Base-by-base conservation (phyloP, 2,113 vertebrate species). In the Callospermophilus lateralis region DNA sequence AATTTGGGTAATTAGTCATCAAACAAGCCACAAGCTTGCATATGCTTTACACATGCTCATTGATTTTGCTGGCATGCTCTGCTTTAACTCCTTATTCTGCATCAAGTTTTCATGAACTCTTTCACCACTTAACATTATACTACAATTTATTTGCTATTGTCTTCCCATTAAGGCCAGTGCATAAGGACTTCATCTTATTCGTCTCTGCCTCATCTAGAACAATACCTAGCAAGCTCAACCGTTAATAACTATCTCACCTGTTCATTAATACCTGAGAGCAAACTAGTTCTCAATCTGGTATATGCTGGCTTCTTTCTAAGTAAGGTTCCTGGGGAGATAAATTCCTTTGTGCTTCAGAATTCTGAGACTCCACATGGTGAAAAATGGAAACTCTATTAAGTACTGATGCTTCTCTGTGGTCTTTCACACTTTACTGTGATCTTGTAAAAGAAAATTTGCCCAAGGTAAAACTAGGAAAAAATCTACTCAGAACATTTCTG, bases 401-500 rank as follows among this genome's bases (percentile, higher is more conserved):
- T 51, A 68, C 42, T 67, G 58, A 34, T 63, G 51, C 32, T 42
- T 72, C 39, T 86, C 34, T 67, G 15, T 34, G 39, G 8, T 53
- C 61, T 81, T 81, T 48, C 48, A 91, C 28, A 55, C 6, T 79
- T 84, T 19, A 19, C 32, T 84, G 26, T 83, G 76, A 77, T 39
- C 85, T 72, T 77, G 2, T 48, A 77, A 90, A 90, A 90, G 39
- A 92, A 96, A 84, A 51, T 55, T 70, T 77, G 30, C 30, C 39
- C 55, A 5, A 90, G 67, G 42, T 39, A 90, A 7, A 90, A 51
- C 3, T 77, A 81, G 61, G 30, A 53, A 94, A 45, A 63, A 28
- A n/a, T 5, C 48, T 30, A 37, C 42, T 19, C 51, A 58, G 20
- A 79, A 92, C 63, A 32, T 34, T 22, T 77, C 28, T 53, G 12